These are phyloP conservation scores for Pedicia rivosa DNA, from an alignment of 2,888 invertebrate species.

Conservation along the genomic window DNA sequence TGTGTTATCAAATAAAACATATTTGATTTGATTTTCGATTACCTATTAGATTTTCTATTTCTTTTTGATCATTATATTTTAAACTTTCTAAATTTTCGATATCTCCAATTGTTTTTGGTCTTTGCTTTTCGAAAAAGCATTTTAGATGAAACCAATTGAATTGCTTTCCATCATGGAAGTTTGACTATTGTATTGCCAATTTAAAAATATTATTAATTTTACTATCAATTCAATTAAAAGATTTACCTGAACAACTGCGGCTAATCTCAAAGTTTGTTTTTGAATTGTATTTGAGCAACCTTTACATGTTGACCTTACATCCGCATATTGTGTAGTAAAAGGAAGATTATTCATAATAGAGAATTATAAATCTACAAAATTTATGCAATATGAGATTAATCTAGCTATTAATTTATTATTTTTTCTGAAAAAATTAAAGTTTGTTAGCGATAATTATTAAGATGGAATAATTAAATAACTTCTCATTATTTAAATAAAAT, in stretches of 20 bases:
- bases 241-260: constrained; percentile 76
- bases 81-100: constrained; percentile 69
- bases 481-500: too few species aligned
- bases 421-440: too few species aligned
- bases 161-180: constrained; percentile 71
- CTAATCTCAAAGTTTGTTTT: constrained; percentile 61
- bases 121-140: constrained; percentile 76
- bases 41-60: constrained; percentile 53
- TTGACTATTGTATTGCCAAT: constrained; percentile 40
- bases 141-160: constrained; percentile 77
- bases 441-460: too few species aligned
- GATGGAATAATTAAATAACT: too few species aligned
- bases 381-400: too few species aligned
- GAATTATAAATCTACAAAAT: too few species aligned
- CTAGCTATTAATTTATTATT: too few species aligned
- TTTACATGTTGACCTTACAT: constrained; percentile 74
- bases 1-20: constrained; percentile 7
- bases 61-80: constrained; percentile 70
- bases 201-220: neutral
- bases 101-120: constrained; percentile 55
- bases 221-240: neutral
- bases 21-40: constrained; percentile 16
- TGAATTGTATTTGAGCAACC: constrained; percentile 62
- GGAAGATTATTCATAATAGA: too few species aligned
- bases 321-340: too few species aligned